Evolutionary conservation across 2,888 invertebrate genomes (phyloP), one percentile per base, ranked within the genome.

Genomic region (Ophion costatus): DNA sequence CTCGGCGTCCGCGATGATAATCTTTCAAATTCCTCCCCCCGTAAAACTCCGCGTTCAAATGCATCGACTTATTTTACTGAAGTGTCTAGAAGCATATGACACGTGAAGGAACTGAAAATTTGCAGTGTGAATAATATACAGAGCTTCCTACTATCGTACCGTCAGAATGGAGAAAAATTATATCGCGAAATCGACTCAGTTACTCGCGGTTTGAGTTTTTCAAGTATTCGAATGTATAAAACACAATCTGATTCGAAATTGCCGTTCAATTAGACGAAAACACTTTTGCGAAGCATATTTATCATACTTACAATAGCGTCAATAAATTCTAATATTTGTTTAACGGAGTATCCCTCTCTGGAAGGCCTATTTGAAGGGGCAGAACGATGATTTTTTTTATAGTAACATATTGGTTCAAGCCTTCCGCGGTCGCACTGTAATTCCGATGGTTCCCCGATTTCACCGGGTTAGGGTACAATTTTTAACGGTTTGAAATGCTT

Each of bases 1-100:
- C 4, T 66, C 42, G 64, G 66, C 61, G 69, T 61, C 63, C 38
- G 75, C 56, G 81, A 81, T 81, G 22, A 69, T 75, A 63, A 81
- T 81, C 81, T 81, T 81, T 14, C 9, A 29, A 67, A 74, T 74
- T 14, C 56, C 24, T 22, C n/a, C 29, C 20, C 9, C 66, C 71
- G 51, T 81, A 64, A 81, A 81, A 63, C 70, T 56, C 64, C 6
- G 29, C 42, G 64, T 73, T 24, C 9, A 24, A 71, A 82, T 75
- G 56, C 22, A 56, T 38, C 38, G 57, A 33, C 45, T 45, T 17
- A 69, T 7, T 75, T 70, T 33, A 63, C 61, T 10, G 29, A 11
- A 70, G 38, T 70, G 70, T 76, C 74, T 69, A n/a, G 29, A 33
- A 42, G 24, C 33, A 17, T 22, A 70, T 24, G 11, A 22, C 24